Evolutionary conservation across 2,797 vertebrate species (phyloP).

Genomic region (Trichosurus vulpecula): DNA sequence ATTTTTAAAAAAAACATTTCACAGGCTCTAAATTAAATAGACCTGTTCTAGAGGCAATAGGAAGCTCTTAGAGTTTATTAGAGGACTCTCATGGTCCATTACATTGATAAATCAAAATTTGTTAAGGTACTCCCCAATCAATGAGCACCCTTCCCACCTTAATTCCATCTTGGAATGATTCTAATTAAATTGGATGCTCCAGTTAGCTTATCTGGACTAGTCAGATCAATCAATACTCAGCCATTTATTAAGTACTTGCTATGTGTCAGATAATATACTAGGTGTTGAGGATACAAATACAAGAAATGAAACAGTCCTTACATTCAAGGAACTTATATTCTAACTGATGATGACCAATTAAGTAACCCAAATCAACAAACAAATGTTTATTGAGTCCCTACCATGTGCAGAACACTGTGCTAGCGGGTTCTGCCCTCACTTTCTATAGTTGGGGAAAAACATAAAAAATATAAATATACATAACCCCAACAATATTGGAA

Average conservation of each 20-base stretch:
- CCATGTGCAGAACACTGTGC: neutral
- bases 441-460: neutral
- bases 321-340: neutral
- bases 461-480: neutral
- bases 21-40: too few relatives aligned
- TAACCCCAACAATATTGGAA: neutral
- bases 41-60: neutral
- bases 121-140: neutral
- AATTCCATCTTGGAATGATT: neutral
- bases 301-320: neutral
- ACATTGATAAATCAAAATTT: neutral
- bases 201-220: neutral
- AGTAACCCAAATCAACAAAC: neutral
- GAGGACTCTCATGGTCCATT: neutral
- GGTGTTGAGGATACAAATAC: neutral
- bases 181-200: neutral
- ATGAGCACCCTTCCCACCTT: neutral
- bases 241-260: neutral
- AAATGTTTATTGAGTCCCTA: neutral
- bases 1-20: too few relatives aligned
- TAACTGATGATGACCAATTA: neutral
- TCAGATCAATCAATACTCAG: neutral
- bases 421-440: neutral
- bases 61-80: neutral
- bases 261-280: neutral